Base-by-base conservation (phyloP, 2,797 vertebrate species). In the Leucoraja ocellata region DNA sequence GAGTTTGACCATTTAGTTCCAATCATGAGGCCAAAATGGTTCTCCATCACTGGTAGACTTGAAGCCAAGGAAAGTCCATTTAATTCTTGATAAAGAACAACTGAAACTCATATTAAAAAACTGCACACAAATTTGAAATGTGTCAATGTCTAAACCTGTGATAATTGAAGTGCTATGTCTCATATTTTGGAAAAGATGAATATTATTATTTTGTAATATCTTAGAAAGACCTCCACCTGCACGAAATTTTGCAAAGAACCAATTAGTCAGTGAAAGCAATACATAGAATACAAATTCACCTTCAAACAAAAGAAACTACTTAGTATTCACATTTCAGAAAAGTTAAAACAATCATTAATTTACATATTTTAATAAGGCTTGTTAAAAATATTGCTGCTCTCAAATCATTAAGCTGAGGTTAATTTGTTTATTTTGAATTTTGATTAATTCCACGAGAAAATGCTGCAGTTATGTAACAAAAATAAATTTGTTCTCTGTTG, bases 271-370 rank as follows among this genome's bases (percentile, higher is more conserved):
- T 54, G 25, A 54, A 76, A 54, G 28, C 4, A 71, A 92, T 92
- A 76, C 90, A 4, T 74, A 14, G 84, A 73, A 92, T 73, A 92
- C 90, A 14, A 92, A 92, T 92, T 92, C 73, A 73, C 71, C 46
- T 10, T 54, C 10, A 76, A 76, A 74, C 71, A 92, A 92, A 54
- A 73, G 39, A 36, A 74, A 74, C 25, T 46, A 28, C 73, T 92
- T 28, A 92, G 90, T 58, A 74, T 54, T 74, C 90, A 71, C 32
- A 92, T 1, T 74, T 14, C 21, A 74, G 71, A 74, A 76, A 88
- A 88, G 84, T 36, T 88, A 23, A 6, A 88, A 92, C 90, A 92
- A 92, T 92, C 16, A 54, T 28, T 76, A 74, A 92, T 92, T 92
- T 92, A 76, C 90, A 92, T 92, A 46, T 58, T 54, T 80, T 25